Percentiles rank a stretch among this genome's conserved stretches.
phyloP scores from a whole-genome alignment of 64 coral and sea anemone species.

The Stichodactyla mertensii region DNA sequence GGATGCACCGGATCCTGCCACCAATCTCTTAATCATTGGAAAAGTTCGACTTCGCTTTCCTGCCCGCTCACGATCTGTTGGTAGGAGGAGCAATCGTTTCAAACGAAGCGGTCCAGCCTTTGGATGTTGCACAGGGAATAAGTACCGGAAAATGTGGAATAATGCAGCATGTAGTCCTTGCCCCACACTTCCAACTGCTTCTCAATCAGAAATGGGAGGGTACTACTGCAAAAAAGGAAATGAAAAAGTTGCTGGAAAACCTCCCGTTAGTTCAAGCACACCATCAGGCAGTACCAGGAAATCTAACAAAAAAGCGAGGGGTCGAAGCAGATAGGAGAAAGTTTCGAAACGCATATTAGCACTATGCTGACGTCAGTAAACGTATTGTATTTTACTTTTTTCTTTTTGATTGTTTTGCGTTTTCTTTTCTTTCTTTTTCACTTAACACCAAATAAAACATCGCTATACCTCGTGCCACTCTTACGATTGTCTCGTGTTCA shows the following conservation, averaged over 20 bases:
- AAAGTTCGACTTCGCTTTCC: conserved; percentile 30
- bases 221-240: conserved; percentile 44
- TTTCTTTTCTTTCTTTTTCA: too few relatives aligned
- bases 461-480: too few relatives aligned
- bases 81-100: background rate
- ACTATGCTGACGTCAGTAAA: too few relatives aligned
- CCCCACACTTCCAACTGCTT: conserved; percentile 5
- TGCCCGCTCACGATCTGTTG: background rate
- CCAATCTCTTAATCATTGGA: conserved; percentile 40
- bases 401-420: too few relatives aligned
- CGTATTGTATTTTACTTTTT: too few relatives aligned
- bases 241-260: conserved; percentile 5
- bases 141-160: conserved; percentile 23
- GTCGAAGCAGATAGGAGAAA: too few relatives aligned
- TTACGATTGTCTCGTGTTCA: too few relatives aligned
- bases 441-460: too few relatives aligned
- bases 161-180: conserved; percentile 18
- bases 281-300: background rate
- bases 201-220: background rate
- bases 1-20: conserved; percentile 46
- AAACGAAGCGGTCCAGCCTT: background rate
- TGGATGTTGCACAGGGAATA: conserved; percentile 30
- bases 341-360: too few relatives aligned
- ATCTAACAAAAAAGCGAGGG: too few relatives aligned
- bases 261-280: background rate